A percentile compares a stretch with the other conserved stretches of the same genome.
Evolutionary conservation across 2,797 vertebrate genomes (phyloP).

Genomic region (Aratinga solstitialis): DNA sequence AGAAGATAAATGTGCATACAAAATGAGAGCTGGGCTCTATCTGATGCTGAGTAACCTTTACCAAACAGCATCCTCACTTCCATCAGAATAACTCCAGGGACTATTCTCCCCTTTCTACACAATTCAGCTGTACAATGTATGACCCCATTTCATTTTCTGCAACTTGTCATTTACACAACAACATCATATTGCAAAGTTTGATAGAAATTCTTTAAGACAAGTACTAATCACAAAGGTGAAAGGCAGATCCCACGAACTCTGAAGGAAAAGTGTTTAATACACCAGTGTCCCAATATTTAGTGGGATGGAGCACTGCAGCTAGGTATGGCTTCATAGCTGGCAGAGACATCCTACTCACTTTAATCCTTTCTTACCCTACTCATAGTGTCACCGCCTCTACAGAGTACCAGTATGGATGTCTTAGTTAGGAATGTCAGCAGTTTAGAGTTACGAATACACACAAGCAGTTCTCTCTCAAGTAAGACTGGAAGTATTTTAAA

Average conservation of each 20-base stretch:
- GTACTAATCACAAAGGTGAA: not conserved
- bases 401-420: not conserved
- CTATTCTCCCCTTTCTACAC: not conserved
- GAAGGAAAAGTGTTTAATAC: not conserved
- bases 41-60: slow-evolving; percentile 7
- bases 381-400: not conserved
- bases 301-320: not conserved
- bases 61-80: not conserved
- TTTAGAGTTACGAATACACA: not conserved
- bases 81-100: not conserved
- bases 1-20: slow-evolving; percentile 23
- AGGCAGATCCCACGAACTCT: not conserved
- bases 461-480: not conserved
- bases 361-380: not conserved
- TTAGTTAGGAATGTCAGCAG: not conserved
- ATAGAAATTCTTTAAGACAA: not conserved
- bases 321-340: not conserved
- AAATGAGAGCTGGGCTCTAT: not conserved
- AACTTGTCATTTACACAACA: not conserved
- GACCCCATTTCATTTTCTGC: not conserved
- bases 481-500: not conserved
- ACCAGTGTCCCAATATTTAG: not conserved
- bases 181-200: not conserved
- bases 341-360: not conserved
- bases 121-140: not conserved